A percentile compares a stretch with the other conserved stretches of the same genome.
Evolutionary conservation across 23 tunicate genomes (phyloP).

Genomic region (Ciona savignyi): DNA sequence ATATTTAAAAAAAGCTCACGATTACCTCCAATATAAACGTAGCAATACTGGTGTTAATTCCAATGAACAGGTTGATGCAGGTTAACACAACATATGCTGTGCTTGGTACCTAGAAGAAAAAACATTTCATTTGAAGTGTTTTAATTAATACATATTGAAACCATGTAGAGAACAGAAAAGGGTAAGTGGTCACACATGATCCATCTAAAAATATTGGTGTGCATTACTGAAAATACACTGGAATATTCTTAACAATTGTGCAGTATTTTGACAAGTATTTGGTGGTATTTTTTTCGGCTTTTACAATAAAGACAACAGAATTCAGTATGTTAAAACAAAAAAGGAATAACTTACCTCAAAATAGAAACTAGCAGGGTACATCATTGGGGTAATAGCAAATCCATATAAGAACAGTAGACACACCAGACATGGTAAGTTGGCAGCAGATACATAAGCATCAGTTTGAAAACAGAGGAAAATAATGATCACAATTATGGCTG

Average conservation of each 20-base stretch:
- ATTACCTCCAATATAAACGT: slow-evolving; percentile 78
- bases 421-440: slow-evolving; percentile 58
- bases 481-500: too few relatives aligned
- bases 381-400: slow-evolving; percentile 92
- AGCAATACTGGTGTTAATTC: slow-evolving; percentile 91
- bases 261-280: too few relatives aligned
- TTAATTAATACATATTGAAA: too few relatives aligned
- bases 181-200: background rate
- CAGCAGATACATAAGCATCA: slow-evolving; percentile 82
- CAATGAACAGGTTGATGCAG: slow-evolving; percentile 86
- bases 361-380: slow-evolving; percentile 83
- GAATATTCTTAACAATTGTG: too few relatives aligned
- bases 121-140: too few relatives aligned
- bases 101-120: slow-evolving; percentile 69
- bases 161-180: background rate
- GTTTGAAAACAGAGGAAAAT: too few relatives aligned
- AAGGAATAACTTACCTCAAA: slow-evolving; percentile 52
- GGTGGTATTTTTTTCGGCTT: too few relatives aligned
- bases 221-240: too few relatives aligned
- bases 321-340: too few relatives aligned
- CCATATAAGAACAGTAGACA: slow-evolving; percentile 70
- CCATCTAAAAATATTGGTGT: too few relatives aligned
- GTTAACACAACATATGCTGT: slow-evolving; percentile 97
- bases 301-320: too few relatives aligned
- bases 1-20: too few relatives aligned